Evolutionary conservation across 1,140 invertebrate species (phyloP), one percentile per base, ranked within the genome.

Genomic region (Lethocerus indicus): DNA sequence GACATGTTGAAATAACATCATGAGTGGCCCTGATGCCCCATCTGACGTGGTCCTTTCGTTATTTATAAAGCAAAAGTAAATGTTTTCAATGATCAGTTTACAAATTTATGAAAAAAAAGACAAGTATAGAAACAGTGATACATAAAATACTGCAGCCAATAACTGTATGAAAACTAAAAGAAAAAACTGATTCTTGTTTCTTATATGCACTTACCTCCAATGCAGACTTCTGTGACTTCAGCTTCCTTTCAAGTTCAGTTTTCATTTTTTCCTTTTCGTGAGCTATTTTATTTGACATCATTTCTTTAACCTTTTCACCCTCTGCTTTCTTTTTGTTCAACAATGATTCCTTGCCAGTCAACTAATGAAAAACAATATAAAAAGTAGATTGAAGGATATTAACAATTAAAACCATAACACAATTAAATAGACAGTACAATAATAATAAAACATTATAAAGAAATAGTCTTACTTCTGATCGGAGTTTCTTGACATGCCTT

Each of bases 301-400:
- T 80, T 52, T 78, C 71, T 61, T 85, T 84, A 27, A 76, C 75
- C 55, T 76, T 78, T 59, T 84, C 78, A 56, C 79, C 82, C 50
- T 87, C 82, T 25, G 83, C 66, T 23, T 77, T 71, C 49, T 79
- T 74, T 61, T 83, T 78, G 54, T 73, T 81, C 0, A 87, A 61
- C 45, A 73, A 68, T 53, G 76, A 64, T 49, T 83, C 76, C 59
- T 81, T 79, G 54, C 81, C 78, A 58, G 71, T 73, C 6, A 84
- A 16, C 51, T 41, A 29, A 49, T 43, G 7, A 46, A 32, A 55
- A 28, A 20, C 9, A 32, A 32, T 32, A 32, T 9, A 32, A 9
- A 32, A 32, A 9, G n/a, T 16, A 39, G 21, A 39, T 5, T 7
- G 6, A 39, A 39, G 21, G 6, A 7, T 39, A 6, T 39, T 39